Evolutionary conservation across 2,113 vertebrate genomes (phyloP), one percentile per base, ranked within the genome.

Genomic region (Melanerpes aurifrons): DNA sequence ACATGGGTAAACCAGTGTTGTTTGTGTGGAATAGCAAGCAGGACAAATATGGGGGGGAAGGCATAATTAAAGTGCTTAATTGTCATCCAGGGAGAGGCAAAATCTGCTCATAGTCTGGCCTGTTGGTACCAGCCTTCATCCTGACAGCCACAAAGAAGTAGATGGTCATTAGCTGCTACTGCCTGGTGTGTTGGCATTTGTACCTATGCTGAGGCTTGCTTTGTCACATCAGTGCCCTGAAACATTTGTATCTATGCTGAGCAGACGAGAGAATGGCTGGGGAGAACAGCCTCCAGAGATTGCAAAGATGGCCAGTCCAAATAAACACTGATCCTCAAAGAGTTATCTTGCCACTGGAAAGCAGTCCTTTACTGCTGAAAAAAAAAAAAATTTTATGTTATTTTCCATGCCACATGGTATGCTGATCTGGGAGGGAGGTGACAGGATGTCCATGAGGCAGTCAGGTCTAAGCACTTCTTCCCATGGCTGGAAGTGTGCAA

Each of bases 371-470:
- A 37, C 16, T 21, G 19, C 15, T 40, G 40, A 69, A 64, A 12
- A 67, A 47, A 43, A 47, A 69, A 76, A 4, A 21, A 53, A 2
- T 31, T 77, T 9, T 16, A 4, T 18, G 0, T 40, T 53, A 11
- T 7, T 53, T 77, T 43, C 9, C 14, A 3, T 21, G 37, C 25
- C 8, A 0, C 0, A 0, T 6, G 45, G 3, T 15, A 3, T 6
- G 22, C 64, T 28, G 40, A 58, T 32, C 59, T 37, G 57, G 15
- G 9, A 9, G 29, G 37, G 12, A 48, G 47, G 40, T 73, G 56
- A 13, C 24, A 15, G 35, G 24, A 8, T 14, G n/a, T 17, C 12
- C 29, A 7, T 0, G 0, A 1, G 1, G 59, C 28, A 79, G 35
- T 6, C 66, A 35, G 45, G 15, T 32, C 53, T 32, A 5, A 31